Conservation (phyloP, 2,888 invertebrate species). For the Ypsolopha scabrella region DNA sequence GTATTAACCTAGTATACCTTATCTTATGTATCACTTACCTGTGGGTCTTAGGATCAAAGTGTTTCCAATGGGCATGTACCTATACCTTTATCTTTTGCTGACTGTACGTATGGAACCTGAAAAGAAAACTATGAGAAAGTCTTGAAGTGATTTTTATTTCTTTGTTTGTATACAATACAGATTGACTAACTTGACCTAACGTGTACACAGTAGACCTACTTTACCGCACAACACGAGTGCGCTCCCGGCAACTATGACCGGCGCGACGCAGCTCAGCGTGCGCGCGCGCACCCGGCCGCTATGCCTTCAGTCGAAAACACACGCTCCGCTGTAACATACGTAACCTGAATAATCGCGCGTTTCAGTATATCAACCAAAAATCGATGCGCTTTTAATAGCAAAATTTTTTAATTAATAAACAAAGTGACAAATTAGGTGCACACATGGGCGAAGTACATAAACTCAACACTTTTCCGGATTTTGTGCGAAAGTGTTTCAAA, state of each 20-base stretch:
- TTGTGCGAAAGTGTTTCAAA: constrained; percentile 63
- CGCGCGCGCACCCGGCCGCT: constrained; percentile 20
- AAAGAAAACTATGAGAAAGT: too few species aligned
- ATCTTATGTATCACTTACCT: too few species aligned
- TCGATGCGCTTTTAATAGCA: background rate
- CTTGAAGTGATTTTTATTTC: too few species aligned
- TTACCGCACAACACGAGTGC: background rate
- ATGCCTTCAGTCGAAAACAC: constrained; percentile 33
- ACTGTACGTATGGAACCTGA: too few species aligned
- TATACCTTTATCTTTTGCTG: too few species aligned
- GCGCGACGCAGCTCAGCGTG: constrained; percentile 11
- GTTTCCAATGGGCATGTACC: too few species aligned
- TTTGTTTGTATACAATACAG: too few species aligned
- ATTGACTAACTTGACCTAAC: too few species aligned
- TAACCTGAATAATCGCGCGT: background rate
- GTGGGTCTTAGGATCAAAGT: too few species aligned
- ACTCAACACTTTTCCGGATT: constrained; percentile 37
- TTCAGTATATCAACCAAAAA: background rate
- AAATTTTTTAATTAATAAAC: background rate
- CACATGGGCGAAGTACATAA: constrained; percentile 45
- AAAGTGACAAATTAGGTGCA: constrained; percentile 4
- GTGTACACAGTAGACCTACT: background rate
- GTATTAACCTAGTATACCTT: too few species aligned
- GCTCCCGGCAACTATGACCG: background rate
- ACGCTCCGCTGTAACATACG: constrained; percentile 1